phyloP scores from a whole-genome alignment of 2,888 invertebrate species.

The Tipula confusa region DNA sequence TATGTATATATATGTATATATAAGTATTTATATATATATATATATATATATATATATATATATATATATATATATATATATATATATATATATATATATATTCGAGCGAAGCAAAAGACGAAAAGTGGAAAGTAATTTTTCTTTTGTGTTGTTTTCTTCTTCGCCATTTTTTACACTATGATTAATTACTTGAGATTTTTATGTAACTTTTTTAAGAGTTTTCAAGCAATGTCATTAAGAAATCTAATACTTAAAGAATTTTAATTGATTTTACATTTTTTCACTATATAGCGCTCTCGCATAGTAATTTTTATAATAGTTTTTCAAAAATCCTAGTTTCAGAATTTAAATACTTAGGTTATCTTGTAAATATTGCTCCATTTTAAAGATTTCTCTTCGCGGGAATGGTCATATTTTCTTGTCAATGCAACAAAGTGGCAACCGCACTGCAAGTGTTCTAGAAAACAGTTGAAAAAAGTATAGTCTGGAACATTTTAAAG shows the following conservation, averaged over 20 bases:
- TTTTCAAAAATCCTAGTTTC: too few species aligned
- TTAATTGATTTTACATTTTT: slow-evolving; percentile 3
- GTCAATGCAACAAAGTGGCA: too few species aligned
- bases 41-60: slow-evolving; percentile 6
- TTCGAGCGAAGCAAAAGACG: background rate
- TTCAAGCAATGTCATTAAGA: background rate
- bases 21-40: background rate
- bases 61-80: slow-evolving; percentile 6
- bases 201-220: background rate
- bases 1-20: background rate
- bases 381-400: too few species aligned
- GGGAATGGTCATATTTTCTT: too few species aligned
- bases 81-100: background rate
- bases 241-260: slow-evolving; percentile 5
- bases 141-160: background rate
- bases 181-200: background rate
- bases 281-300: background rate
- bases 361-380: too few species aligned
- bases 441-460: too few species aligned
- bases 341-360: too few species aligned
- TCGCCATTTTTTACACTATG: background rate
- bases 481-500: too few species aligned
- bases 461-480: too few species aligned
- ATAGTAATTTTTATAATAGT: too few species aligned
- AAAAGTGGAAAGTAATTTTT: slow-evolving; percentile 4